These are phyloP conservation scores for Rhegmatorhina hoffmannsi DNA, from an alignment of 2,113 vertebrate species.

Conservation along the genomic window DNA sequence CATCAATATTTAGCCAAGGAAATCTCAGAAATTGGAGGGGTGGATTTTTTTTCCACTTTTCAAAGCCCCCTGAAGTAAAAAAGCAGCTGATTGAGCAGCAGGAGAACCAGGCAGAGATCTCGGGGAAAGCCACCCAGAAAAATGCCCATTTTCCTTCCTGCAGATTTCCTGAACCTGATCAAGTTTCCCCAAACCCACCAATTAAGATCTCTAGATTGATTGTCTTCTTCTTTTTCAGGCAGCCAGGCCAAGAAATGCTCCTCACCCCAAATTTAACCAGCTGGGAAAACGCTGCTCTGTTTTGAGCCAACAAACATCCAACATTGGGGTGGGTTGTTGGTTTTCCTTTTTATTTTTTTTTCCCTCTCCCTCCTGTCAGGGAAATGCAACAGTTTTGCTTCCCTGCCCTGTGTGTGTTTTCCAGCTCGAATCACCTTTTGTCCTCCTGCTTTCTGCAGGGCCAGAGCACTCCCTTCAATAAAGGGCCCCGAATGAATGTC, in stretches of 20 bases:
- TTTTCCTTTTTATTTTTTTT: neutral
- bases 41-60: neutral
- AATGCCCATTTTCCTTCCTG: neutral
- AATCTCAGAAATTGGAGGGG: neutral
- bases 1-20: neutral
- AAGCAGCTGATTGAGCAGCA: neutral
- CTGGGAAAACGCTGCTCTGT: neutral
- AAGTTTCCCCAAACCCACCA: neutral
- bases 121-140: neutral
- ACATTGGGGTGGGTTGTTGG: accelerated
- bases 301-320: neutral
- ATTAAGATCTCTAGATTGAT: neutral
- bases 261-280: neutral
- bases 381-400: neutral
- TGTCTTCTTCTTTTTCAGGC: neutral
- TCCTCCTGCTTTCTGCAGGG: constrained; percentile 40
- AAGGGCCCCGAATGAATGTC: constrained; percentile 16
- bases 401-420: neutral
- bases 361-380: neutral
- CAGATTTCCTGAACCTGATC: neutral
- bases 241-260: neutral
- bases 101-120: neutral
- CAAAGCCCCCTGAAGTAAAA: neutral
- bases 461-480: constrained; percentile 32
- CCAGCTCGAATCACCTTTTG: constrained; percentile 25